These are phyloP conservation scores for Tubulanus polymorphus DNA, from an alignment of 2,888 invertebrate genomes.

Conservation along the genomic window DNA sequence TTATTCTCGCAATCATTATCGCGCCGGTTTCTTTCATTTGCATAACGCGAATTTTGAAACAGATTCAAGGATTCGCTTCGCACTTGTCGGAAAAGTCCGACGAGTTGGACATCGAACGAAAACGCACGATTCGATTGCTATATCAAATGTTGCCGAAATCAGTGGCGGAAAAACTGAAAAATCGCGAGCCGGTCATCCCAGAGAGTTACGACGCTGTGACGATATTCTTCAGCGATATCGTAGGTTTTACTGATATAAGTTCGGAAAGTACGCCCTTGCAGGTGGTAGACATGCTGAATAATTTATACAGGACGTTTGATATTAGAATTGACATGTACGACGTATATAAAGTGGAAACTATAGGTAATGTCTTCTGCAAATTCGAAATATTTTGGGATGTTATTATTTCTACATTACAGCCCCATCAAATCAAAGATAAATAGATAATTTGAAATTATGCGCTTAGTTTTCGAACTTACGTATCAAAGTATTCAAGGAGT, in stretches of 20 bases:
- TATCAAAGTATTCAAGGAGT: too few species aligned
- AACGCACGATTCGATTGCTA: slow-evolving; percentile 19
- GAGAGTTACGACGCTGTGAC: slow-evolving; percentile 23
- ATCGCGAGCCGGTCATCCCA: slow-evolving; percentile 16
- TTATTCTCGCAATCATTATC: slow-evolving; percentile 15
- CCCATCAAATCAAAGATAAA: too few species aligned
- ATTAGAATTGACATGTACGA: slow-evolving; percentile 29
- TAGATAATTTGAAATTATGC: too few species aligned
- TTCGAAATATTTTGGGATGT: too few species aligned
- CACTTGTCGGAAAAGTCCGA: slow-evolving; percentile 16
- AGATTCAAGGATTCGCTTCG: slow-evolving; percentile 17
- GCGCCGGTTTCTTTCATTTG: slow-evolving; percentile 14
- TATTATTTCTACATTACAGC: too few species aligned
- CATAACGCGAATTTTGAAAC: slow-evolving; percentile 16
- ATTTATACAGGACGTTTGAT: slow-evolving; percentile 32
- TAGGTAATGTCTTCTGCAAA: slow-evolving; percentile 28
- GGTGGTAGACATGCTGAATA: slow-evolving; percentile 36
- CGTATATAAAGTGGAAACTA: slow-evolving; percentile 40
- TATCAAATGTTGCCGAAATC: slow-evolving; percentile 22
- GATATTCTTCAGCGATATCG: slow-evolving; percentile 28
- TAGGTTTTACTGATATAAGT: slow-evolving; percentile 28
- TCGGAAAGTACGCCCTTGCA: slow-evolving; percentile 32
- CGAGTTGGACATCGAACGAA: slow-evolving; percentile 21
- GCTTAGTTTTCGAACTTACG: too few species aligned
- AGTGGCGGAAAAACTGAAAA: slow-evolving; percentile 21